phyloP scores from a whole-genome alignment of 2,113 vertebrate genomes.

The Elanoides forficatus region DNA sequence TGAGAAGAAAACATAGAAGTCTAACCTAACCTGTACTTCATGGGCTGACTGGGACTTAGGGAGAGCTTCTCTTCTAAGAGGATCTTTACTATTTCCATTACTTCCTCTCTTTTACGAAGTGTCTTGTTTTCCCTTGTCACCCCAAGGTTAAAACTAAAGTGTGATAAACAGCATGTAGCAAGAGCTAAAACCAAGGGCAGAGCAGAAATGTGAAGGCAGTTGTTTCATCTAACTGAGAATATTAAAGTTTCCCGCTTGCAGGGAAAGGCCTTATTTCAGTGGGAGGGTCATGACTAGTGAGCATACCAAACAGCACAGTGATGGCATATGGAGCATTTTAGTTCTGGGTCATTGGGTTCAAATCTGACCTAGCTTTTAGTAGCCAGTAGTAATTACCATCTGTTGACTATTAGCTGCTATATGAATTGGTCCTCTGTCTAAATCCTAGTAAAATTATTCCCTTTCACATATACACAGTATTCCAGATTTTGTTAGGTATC shows the following conservation, averaged over 20 bases:
- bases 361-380: constrained; percentile 30
- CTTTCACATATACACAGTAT: neutral
- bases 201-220: neutral
- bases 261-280: neutral
- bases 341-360: constrained; percentile 16
- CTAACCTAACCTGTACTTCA: neutral
- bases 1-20: neutral
- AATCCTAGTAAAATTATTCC: neutral
- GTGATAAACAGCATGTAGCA: neutral
- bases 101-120: neutral
- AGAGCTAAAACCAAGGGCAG: neutral
- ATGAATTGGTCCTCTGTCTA: neutral
- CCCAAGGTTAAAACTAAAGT: neutral
- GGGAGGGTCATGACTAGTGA: neutral
- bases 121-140: neutral
- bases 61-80: neutral
- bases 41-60: neutral
- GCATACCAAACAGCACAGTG: neutral
- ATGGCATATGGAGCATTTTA: constrained; percentile 42
- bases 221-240: neutral
- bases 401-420: constrained; percentile 27
- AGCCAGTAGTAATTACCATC: constrained; percentile 34
- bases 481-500: neutral
- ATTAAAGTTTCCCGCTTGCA: neutral
- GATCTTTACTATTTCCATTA: neutral